Conservation (phyloP, 2,113 vertebrate genomes). For the Genyomyrus donnyi region DNA sequence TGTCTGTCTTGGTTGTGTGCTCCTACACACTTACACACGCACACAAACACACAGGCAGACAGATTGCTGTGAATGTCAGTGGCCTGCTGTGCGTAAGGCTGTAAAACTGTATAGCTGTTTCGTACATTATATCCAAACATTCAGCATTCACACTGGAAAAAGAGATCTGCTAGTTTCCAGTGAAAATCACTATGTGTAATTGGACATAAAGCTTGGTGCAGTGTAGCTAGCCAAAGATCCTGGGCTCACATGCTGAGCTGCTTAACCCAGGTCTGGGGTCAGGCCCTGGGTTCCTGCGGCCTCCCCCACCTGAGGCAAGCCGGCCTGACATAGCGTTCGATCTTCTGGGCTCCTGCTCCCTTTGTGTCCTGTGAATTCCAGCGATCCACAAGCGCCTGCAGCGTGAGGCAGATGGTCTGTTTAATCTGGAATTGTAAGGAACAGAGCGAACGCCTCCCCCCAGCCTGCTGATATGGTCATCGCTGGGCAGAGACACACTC, state of each 20-base stretch:
- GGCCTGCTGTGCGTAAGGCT: neutral
- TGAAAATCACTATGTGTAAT: neutral
- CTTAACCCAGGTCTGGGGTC: neutral
- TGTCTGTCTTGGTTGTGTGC: neutral
- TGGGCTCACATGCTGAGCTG: neutral
- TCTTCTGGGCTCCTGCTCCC: neutral
- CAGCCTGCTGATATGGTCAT: conserved; percentile 18
- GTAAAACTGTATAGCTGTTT: neutral
- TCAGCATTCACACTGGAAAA: neutral
- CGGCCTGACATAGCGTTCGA: neutral
- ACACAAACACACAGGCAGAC: neutral
- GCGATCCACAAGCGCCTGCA: neutral
- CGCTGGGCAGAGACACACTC: conserved; percentile 49
- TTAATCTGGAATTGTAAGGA: conserved; percentile 17
- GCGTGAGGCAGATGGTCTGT: neutral
- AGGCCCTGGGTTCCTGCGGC: neutral
- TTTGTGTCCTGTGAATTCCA: neutral
- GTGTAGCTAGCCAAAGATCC: neutral
- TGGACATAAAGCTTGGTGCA: neutral
- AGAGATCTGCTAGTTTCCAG: neutral
- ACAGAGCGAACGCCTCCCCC: neutral
- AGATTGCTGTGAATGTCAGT: neutral
- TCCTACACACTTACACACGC: neutral
- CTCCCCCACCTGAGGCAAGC: neutral
- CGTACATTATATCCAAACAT: neutral